Conservation (phyloP, 2,888 invertebrate species). For the Ormyrus thymus region DNA sequence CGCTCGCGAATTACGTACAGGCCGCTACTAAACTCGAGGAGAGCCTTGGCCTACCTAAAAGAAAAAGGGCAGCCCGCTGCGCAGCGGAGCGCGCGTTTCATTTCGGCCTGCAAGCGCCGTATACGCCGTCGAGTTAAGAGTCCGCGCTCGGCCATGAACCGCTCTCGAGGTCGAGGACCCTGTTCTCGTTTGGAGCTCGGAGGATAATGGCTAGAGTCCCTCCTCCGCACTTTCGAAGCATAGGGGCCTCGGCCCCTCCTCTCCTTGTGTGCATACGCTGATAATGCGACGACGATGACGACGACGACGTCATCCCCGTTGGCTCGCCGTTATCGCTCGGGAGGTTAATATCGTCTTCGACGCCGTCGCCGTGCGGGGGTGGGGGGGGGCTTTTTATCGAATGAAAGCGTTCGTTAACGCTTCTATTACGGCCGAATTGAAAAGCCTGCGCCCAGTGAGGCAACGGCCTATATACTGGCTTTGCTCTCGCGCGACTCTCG, state of each 20-base stretch:
- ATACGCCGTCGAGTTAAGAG: neutral
- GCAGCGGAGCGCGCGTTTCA: too few relatives aligned
- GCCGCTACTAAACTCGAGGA: too few relatives aligned
- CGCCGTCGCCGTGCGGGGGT: too few relatives aligned
- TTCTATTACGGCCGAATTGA: neutral
- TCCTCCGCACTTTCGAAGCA: neutral
- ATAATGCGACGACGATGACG: constrained; percentile 15
- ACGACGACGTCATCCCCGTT: constrained; percentile 3
- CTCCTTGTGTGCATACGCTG: neutral
- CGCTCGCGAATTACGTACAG: too few relatives aligned
- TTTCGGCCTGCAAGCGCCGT: too few relatives aligned
- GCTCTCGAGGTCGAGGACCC: constrained; percentile 44
- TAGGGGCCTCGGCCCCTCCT: neutral
- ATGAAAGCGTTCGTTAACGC: constrained; percentile 1
- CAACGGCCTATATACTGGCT: too few relatives aligned
- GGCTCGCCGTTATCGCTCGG: constrained; percentile 12
- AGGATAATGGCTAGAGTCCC: constrained; percentile 41
- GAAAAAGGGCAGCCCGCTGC: too few relatives aligned
- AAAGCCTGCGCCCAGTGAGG: neutral
- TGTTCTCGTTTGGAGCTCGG: constrained; percentile 41
- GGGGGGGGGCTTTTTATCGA: constrained; percentile 3
- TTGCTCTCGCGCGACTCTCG: too few relatives aligned
- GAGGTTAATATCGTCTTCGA: constrained; percentile 5
- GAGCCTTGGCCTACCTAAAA: too few relatives aligned
- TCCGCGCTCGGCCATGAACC: constrained; percentile 38